Conservation (phyloP, 2,113 vertebrate genomes). For the Pagrus major region DNA sequence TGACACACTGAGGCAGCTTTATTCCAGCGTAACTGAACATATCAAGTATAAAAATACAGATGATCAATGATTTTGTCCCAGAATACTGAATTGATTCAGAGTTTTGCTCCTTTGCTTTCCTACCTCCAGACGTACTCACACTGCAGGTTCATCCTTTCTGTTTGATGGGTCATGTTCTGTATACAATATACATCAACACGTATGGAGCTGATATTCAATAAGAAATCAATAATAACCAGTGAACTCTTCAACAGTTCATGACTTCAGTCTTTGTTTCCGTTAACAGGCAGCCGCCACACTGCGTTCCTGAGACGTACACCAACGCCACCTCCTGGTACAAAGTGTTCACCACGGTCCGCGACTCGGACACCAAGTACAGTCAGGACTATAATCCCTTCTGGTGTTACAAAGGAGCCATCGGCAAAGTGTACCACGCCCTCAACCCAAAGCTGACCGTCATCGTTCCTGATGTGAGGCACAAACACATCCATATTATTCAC, state of each 20-base stretch:
- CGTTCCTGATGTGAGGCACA: constrained; percentile 94
- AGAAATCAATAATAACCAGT: neutral
- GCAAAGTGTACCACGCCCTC: constrained; percentile 96
- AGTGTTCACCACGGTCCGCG: constrained; percentile 95
- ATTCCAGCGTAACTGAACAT: constrained; percentile 11
- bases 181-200: too few species aligned
- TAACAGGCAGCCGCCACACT: constrained; percentile 94
- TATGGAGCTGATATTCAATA: neutral
- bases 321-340: constrained; percentile 98
- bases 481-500: too few species aligned
- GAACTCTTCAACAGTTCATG: neutral
- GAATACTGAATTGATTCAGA: too few species aligned
- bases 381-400: constrained; percentile 99
- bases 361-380: constrained; percentile 95
- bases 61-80: neutral
- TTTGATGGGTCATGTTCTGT: neutral
- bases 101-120: neutral
- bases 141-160: neutral
- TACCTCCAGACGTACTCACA: neutral
- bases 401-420: constrained; percentile 99
- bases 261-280: neutral
- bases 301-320: constrained; percentile 94
- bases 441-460: constrained; percentile 98
- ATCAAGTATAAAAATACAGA: neutral
- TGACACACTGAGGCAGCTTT: too few species aligned